phyloP scores from a whole-genome alignment of 1,140 invertebrate species.

The Heliconius congener region DNA sequence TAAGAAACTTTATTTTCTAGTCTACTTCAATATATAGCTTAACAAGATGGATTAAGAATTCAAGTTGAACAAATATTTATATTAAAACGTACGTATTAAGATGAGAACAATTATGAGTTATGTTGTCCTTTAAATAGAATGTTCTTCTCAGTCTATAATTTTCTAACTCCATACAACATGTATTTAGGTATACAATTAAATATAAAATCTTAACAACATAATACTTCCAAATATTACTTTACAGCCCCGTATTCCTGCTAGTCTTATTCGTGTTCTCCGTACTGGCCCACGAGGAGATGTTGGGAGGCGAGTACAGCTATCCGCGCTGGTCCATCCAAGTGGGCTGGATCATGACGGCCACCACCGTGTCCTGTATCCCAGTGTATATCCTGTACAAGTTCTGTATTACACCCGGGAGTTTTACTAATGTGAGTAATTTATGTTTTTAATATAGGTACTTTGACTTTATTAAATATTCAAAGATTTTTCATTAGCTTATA shows the following conservation, averaged over 20 bases:
- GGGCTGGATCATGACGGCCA: constrained; percentile 95
- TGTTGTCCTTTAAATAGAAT: too few relatives aligned
- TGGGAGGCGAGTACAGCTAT: constrained; percentile 94
- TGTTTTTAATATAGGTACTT: neutral
- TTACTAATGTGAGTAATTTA: constrained; percentile 83
- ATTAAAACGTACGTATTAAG: too few relatives aligned
- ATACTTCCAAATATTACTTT: neutral
- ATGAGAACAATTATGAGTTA: too few relatives aligned
- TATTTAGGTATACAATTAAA: too few relatives aligned
- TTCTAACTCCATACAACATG: too few relatives aligned
- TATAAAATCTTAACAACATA: too few relatives aligned
- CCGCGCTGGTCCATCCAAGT: constrained; percentile 94
- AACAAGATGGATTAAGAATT: too few relatives aligned
- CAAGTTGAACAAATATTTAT: too few relatives aligned
- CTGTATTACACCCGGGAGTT: constrained; percentile 87
- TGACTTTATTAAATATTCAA: neutral
- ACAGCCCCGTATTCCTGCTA: constrained; percentile 80
- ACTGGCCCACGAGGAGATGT: constrained; percentile 92
- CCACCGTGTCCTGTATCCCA: constrained; percentile 96
- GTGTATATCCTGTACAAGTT: constrained; percentile 93
- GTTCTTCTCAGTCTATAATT: too few relatives aligned
- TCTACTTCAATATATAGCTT: neutral
- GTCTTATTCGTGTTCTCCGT: constrained; percentile 96
- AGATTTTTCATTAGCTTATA: neutral
- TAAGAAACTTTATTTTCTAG: neutral